Conservation (phyloP, 2,113 vertebrate genomes). For the Rhizomys pruinosus region DNA sequence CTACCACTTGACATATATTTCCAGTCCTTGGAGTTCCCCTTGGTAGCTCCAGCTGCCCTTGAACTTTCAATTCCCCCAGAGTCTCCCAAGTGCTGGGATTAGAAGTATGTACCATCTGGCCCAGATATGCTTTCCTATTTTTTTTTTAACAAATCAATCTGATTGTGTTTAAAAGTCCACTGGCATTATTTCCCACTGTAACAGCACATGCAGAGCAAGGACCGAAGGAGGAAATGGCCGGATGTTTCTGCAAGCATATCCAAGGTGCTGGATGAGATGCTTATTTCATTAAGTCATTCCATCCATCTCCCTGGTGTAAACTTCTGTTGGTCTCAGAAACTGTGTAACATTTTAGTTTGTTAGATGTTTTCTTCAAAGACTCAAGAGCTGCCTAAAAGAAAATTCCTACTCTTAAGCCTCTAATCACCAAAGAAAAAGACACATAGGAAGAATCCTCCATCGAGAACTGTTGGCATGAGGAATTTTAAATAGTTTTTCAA, state of each 20-base stretch:
- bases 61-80: neutral
- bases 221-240: neutral
- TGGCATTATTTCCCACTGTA: neutral
- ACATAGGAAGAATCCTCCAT: neutral
- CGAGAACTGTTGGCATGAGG: fast-evolving
- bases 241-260: neutral
- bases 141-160: neutral
- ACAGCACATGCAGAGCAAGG: neutral
- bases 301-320: neutral
- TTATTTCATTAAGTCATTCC: neutral
- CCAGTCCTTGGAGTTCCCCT: neutral
- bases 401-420: neutral
- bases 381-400: neutral
- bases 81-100: neutral
- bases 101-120: neutral
- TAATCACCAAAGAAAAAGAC: neutral
- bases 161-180: neutral
- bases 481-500: neutral
- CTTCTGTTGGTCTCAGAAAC: neutral
- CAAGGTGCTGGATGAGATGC: neutral
- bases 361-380: neutral
- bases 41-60: neutral
- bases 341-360: neutral
- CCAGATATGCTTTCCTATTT: neutral
- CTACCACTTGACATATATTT: too few species aligned